Conservation (phyloP, 2,797 vertebrate genomes). For the Mormyrus proboscirostris region DNA sequence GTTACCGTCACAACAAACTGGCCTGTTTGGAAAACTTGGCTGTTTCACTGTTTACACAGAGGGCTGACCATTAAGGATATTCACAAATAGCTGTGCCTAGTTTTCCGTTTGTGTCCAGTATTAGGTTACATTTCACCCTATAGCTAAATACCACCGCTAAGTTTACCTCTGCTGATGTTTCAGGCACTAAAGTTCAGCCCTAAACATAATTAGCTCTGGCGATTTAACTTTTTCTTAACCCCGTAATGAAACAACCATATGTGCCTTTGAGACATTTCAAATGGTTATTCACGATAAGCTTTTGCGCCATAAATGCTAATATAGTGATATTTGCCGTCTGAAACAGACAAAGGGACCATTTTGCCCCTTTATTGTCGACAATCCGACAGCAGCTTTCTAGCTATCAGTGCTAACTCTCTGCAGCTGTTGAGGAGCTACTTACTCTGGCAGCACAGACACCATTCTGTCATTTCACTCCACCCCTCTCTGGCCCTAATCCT, state of each 20-base stretch:
- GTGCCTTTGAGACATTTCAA: background rate
- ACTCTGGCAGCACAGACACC: constrained; percentile 27
- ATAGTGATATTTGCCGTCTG: background rate
- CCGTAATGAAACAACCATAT: background rate
- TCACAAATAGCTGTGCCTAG: background rate
- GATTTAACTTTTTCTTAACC: background rate
- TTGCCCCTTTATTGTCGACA: background rate
- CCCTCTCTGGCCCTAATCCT: constrained; percentile 59
- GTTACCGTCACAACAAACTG: background rate
- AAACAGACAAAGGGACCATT: constrained; percentile 3
- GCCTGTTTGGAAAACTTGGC: background rate
- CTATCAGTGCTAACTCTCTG: constrained; percentile 31
- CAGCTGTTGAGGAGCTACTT: constrained; percentile 46
- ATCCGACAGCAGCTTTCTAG: background rate
- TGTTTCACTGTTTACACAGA: background rate
- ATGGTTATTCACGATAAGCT: background rate
- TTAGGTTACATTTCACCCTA: constrained; percentile 7
- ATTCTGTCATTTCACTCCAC: constrained; percentile 40
- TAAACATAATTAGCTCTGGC: background rate
- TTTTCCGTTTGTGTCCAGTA: background rate
- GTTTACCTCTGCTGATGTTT: constrained; percentile 5
- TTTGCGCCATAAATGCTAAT: background rate
- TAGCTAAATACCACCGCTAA: constrained; percentile 5
- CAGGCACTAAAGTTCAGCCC: background rate
- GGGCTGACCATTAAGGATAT: constrained; percentile 2